phyloP scores from a whole-genome alignment of 2,113 vertebrate species.

The Micromys minutus region DNA sequence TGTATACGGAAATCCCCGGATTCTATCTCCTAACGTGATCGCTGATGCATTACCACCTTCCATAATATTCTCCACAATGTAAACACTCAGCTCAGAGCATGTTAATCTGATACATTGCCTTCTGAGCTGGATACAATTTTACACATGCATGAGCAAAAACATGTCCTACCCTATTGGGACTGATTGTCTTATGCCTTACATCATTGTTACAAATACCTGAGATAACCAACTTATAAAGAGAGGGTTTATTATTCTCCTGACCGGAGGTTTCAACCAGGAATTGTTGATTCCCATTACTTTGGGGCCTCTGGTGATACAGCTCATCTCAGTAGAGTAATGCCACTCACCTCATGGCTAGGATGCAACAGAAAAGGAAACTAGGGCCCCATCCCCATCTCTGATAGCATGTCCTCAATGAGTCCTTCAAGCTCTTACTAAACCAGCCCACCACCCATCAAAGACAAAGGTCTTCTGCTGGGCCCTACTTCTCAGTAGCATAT shows the following conservation, averaged over 20 bases:
- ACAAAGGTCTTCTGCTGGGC: neutral
- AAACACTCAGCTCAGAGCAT: neutral
- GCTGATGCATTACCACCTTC: neutral
- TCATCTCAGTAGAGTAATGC: neutral
- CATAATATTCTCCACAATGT: neutral
- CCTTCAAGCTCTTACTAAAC: neutral
- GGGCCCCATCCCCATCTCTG: neutral
- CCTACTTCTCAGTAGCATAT: neutral
- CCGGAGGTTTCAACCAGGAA: neutral
- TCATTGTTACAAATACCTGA: neutral
- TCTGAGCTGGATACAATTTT: neutral
- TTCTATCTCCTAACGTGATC: neutral
- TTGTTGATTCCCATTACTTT: neutral
- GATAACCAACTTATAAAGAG: neutral
- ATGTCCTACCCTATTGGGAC: neutral
- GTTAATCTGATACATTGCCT: neutral
- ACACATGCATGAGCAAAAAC: neutral
- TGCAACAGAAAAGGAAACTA: neutral
- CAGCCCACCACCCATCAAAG: neutral
- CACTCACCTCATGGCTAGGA: neutral
- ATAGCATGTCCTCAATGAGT: neutral
- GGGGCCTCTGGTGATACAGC: neutral
- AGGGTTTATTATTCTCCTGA: neutral
- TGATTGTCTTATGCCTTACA: neutral
- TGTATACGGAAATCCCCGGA: neutral